A percentile compares a stretch with the other conserved stretches of the same genome.
Conservation (phyloP, 1,140 invertebrate species). For the Paramacrobiotus metropolitanus region DNA sequence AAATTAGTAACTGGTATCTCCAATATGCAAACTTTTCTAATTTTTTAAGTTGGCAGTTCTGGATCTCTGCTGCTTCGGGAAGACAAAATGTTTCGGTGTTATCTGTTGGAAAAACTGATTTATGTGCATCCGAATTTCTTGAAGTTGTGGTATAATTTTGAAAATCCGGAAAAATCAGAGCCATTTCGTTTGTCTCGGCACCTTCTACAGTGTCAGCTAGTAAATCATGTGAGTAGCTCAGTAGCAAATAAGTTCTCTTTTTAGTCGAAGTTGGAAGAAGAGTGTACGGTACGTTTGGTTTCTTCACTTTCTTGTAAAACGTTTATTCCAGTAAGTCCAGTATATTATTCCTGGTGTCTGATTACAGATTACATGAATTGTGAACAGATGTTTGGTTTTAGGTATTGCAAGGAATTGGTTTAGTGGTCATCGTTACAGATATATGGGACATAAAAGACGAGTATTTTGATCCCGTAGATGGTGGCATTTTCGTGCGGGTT, state of each 20-base stretch:
- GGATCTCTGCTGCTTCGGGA: background rate
- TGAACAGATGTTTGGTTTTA: too few relatives aligned
- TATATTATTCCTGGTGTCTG: too few relatives aligned
- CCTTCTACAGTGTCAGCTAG: background rate
- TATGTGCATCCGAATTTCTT: constrained; percentile 1
- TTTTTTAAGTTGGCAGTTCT: background rate
- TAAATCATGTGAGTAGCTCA: background rate
- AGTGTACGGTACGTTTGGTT: background rate
- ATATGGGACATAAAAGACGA: background rate
- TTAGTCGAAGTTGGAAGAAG: background rate
- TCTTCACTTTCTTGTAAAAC: too few relatives aligned
- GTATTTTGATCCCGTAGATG: background rate
- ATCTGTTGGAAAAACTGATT: background rate
- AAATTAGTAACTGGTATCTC: too few relatives aligned
- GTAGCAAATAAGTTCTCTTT: background rate
- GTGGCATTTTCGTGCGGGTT: background rate
- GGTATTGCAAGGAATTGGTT: background rate
- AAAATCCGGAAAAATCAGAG: background rate
- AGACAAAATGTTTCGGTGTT: background rate
- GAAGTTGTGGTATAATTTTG: background rate
- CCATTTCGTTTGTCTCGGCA: too few relatives aligned
- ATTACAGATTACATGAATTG: too few relatives aligned
- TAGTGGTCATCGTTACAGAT: background rate
- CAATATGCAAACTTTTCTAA: too few relatives aligned
- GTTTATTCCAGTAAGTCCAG: too few relatives aligned